Conservation (phyloP, 1,140 invertebrate genomes). For the Panagrolaimus sp. region DNA sequence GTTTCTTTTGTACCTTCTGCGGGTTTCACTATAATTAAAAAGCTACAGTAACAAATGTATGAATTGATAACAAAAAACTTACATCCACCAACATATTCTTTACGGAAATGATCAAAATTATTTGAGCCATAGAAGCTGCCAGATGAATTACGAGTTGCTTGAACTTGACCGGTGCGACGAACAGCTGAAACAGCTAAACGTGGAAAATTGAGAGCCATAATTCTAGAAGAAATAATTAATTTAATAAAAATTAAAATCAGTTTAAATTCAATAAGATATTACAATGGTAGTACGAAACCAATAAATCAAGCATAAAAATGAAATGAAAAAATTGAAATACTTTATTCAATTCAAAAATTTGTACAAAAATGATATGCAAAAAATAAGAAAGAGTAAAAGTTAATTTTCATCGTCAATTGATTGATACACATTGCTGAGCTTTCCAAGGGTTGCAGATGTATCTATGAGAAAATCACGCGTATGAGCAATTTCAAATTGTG, state of each 20-base stretch:
- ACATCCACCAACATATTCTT: constrained; percentile 10
- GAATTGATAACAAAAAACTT: neutral
- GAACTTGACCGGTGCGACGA: neutral
- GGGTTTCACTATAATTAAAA: neutral
- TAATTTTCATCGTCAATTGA: neutral
- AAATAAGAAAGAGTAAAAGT: neutral
- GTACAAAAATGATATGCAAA: constrained; percentile 14
- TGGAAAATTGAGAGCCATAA: neutral
- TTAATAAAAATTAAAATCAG: neutral
- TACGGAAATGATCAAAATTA: constrained; percentile 32
- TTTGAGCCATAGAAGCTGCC: constrained; percentile 27
- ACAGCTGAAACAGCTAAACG: neutral
- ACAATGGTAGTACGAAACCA: neutral
- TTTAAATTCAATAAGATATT: neutral
- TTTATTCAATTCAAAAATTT: neutral
- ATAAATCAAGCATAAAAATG: neutral
- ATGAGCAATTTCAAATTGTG: constrained; percentile 83
- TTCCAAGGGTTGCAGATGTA: constrained; percentile 66
- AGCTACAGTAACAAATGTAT: no score
- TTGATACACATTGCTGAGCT: neutral
- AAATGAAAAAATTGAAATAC: neutral
- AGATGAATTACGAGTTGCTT: constrained; percentile 25
- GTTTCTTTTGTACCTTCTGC: constrained; percentile 7
- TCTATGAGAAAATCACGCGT: constrained; percentile 78
- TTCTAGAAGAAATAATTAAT: neutral